Base-by-base conservation (phyloP, 2,888 invertebrate genomes). In the Petrolisthes manimaculis region DNA sequence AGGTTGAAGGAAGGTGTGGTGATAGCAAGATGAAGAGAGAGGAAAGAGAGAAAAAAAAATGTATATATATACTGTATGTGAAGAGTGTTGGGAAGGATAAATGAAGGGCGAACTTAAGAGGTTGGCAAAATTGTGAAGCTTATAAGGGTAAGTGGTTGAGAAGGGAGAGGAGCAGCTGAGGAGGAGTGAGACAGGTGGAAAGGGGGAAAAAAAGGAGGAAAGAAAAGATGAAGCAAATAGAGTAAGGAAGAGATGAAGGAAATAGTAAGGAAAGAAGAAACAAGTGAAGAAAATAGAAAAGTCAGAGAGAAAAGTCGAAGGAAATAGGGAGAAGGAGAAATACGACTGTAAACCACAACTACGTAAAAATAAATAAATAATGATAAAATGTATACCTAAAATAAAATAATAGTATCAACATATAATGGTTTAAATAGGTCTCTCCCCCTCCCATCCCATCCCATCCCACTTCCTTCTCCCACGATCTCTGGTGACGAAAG, bases 21-120 rank as follows among this genome's bases (percentile, higher is more conserved):
- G 9, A 12, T 61, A 21, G n/a, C 24, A 51, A 14, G 51, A 53
- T 37, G 51, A 77, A 37, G 51, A 4, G 81, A 81, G 67, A 21
- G 14, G 81, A 81, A 67, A 56, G 80, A 80, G 56, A 56, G 55
- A 56, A 56, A 56, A 55, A 80, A n/a, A 21, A 54, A 79, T 53
- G 21, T 24, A 56, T 54, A 56, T 24, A 21, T 8, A 74, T 5
- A 21, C 21, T 74, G 74, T 6, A 61, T 61, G 61, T 61, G 18
- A 61, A 18, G 61, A 12, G 61, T 9, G 61, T 61, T 61, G 61
- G 61, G 61, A 18, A 61, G 61, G 18, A 61, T 9, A 18, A 18
- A 61, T 61, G 61, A 12, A 61, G 18, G 12, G 61, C 18, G 61
- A 61, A 61, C 61, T 12, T 61, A 9, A 61, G 61, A 61, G 61